A percentile compares a stretch with the other conserved stretches of the same genome.
These are phyloP conservation scores for Drosophila kikkawai DNA, from an alignment of 1,140 invertebrate genomes.

Conservation along the genomic window DNA sequence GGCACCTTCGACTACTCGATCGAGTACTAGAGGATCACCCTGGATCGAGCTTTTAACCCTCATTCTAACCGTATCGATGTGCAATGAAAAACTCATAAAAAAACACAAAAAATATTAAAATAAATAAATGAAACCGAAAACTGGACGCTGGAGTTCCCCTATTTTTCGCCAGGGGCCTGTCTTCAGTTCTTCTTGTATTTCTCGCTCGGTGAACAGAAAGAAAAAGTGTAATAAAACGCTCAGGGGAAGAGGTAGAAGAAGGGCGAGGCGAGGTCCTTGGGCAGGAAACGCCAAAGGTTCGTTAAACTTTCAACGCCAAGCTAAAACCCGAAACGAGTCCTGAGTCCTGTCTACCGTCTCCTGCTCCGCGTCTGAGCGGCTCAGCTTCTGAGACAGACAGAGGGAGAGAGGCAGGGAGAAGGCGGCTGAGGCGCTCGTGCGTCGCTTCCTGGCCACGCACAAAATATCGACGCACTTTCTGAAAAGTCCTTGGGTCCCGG, in stretches of 20 bases:
- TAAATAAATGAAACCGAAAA: conserved; percentile 74
- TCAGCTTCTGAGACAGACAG: conserved; percentile 46
- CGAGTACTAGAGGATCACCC: conserved; percentile 41
- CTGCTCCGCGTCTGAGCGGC: conserved; percentile 38
- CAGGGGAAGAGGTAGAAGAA: background rate
- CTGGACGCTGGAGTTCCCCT: conserved; percentile 58
- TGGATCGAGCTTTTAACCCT: conserved; percentile 38
- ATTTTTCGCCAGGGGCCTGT: conserved; percentile 1
- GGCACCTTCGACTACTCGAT: conserved; percentile 71
- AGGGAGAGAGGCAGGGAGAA: background rate
- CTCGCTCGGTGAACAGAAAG: conserved; percentile 29
- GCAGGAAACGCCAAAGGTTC: conserved; percentile 76
- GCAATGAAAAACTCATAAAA: conserved; percentile 50
- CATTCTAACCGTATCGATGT: conserved; percentile 36
- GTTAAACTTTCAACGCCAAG: conserved; percentile 69
- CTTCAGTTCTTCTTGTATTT: conserved; percentile 23
- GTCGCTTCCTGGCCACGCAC: conserved; percentile 78
- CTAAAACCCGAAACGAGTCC: conserved; percentile 34
- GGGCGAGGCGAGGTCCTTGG: conserved; percentile 35
- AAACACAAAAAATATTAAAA: conserved; percentile 13
- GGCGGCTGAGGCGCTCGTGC: conserved; percentile 36
- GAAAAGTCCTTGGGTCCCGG: conserved; percentile 62
- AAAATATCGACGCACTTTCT: conserved; percentile 82
- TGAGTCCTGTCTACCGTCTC: conserved; percentile 39
- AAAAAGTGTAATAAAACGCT: conserved; percentile 72